Evolutionary conservation across 35 echinoderm and acorn worm species (phyloP), one percentile per base, ranked within the genome.

Genomic region (Heliocidaris erythrogramma): DNA sequence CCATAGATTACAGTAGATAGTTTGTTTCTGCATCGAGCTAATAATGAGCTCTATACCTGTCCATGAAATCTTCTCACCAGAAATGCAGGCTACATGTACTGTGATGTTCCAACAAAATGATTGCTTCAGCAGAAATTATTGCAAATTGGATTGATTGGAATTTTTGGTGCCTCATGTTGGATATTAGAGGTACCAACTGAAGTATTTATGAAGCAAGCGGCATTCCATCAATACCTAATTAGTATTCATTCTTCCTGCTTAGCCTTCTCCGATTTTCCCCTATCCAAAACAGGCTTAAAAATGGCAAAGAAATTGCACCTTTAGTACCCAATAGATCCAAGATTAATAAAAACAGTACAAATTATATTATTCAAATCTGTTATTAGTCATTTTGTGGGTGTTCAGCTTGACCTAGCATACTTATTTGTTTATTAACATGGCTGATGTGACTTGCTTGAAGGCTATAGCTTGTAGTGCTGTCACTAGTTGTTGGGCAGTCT

Each of bases 151-250:
- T 78, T 78, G 21, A 78, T 78, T n/a, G 65, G 65, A 78, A 78
- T 78, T 78, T 24, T 18, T 27, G 65, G 65, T 78, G 65, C 65
- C 65, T 24, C 65, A 78, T 78, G 65, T 78, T 78, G 27, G 3
- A 2, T 21, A 78, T 78, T 18, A 78, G 18, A 27, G 52, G 65
- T 18, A 27, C 21, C 52, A 4, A 78, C 21, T 78, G 65, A 78
- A 78, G 65, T 78, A 78, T 78, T 78, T 78, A 78, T 78, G 65
- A 78, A 78, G 65, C 65, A 78, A n/a, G 65, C 65, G 65, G 65
- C 65, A 78, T 78, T 78, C 65, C 65, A 78, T 78, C 65, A 78
- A 78, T 78, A 8, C n/a, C 65, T 78, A 78, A 78, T 78, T 78
- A 78, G 65, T 21, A 78, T 78, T 78, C 65, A 24, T 78, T 78